Percentiles rank a stretch among this genome's conserved stretches.
These are phyloP conservation scores for Panurus biarmicus DNA, from an alignment of 2,113 vertebrate genomes.

Conservation along the genomic window DNA sequence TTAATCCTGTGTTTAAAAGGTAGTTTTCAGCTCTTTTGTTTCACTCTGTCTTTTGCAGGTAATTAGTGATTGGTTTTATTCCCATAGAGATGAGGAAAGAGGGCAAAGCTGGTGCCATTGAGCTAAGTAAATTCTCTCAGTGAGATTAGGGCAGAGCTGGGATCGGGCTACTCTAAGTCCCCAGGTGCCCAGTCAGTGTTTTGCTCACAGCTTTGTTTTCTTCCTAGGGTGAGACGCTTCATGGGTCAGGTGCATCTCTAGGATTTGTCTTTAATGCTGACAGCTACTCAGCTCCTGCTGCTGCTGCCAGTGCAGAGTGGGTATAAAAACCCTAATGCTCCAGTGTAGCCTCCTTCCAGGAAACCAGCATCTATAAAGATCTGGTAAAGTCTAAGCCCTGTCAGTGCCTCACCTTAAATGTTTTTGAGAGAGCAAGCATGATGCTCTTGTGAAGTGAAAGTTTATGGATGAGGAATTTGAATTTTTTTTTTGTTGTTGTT, in stretches of 20 bases:
- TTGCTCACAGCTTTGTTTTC: background rate
- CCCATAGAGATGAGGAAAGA: background rate
- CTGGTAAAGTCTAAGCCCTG: background rate
- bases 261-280: background rate
- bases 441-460: background rate
- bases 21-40: background rate
- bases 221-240: background rate
- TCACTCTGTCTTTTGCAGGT: background rate
- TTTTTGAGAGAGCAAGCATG: background rate
- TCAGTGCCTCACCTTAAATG: background rate
- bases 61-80: background rate
- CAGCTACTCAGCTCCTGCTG: background rate
- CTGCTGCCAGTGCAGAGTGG: background rate
- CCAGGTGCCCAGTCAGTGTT: background rate
- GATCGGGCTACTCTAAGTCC: fast-evolving
- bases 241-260: background rate
- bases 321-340: background rate
- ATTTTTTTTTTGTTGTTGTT: background rate
- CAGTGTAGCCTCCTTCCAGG: background rate
- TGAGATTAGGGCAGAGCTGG: background rate
- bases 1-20: background rate
- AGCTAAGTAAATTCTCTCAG: background rate
- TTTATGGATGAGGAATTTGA: background rate
- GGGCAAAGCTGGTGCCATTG: background rate
- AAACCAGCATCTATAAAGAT: background rate